A percentile compares a stretch with the other conserved stretches of the same genome.
Evolutionary conservation across 2,797 vertebrate species (phyloP).

Genomic region (Gila robusta): DNA sequence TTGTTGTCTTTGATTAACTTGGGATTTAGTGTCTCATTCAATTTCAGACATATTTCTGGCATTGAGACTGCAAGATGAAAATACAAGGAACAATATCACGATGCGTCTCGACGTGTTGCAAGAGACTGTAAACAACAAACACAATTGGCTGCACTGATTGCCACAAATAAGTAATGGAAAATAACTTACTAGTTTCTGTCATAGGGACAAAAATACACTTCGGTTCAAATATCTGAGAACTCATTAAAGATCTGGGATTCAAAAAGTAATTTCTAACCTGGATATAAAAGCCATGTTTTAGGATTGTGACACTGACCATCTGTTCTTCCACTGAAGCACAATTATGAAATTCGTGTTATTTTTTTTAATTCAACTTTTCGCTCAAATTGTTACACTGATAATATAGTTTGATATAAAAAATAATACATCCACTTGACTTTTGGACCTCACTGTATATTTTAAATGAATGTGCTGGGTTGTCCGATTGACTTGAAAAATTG

Average conservation of each 20-base stretch:
- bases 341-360: neutral
- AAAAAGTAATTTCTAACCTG: neutral
- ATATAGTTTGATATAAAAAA: neutral
- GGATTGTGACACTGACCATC: neutral
- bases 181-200: neutral
- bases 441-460: neutral
- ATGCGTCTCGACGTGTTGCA: neutral
- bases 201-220: neutral
- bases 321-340: neutral
- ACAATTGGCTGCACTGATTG: neutral
- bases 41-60: slow-evolving; percentile 27
- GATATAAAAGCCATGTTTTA: neutral
- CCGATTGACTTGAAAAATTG: too few species aligned
- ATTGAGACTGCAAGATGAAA: slow-evolving; percentile 22
- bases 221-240: neutral
- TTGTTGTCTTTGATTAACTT: slow-evolving; percentile 30
- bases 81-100: slow-evolving; percentile 2
- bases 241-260: neutral
- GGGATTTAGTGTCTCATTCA: slow-evolving; percentile 32
- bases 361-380: neutral
- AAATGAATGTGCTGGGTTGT: neutral
- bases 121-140: neutral
- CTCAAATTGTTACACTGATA: neutral
- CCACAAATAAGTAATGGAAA: slow-evolving; percentile 4
- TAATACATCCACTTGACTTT: neutral